A percentile compares a stretch with the other conserved stretches of the same genome.
Evolutionary conservation across 2,888 invertebrate species (phyloP).

Genomic region (Osedax frankpressi): DNA sequence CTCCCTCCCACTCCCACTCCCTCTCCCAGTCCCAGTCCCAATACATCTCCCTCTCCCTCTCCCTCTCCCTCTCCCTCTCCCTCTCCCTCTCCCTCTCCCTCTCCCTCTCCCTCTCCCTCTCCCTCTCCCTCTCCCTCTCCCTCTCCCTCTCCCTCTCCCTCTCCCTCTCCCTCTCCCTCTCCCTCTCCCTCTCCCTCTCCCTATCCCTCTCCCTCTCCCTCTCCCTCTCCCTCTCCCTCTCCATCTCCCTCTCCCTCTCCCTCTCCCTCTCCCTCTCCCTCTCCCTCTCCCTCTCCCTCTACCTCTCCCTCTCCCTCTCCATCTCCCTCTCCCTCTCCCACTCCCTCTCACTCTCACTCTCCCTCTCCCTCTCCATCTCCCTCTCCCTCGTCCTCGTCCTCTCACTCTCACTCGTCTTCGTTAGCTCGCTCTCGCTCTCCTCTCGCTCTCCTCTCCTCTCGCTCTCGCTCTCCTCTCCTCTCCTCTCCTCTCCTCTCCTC

Average conservation of each 20-base stretch:
- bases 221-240: background rate
- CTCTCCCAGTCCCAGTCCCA: background rate
- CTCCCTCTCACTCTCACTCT: background rate
- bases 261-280: background rate
- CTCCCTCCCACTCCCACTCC: background rate
- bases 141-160: background rate
- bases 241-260: background rate
- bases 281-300: background rate
- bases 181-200: background rate
- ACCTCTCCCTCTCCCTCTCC: too few relatives aligned
- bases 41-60: background rate
- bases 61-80: background rate
- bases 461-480: background rate
- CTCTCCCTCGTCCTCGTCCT: background rate
- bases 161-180: background rate
- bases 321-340: background rate
- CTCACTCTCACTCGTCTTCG: background rate
- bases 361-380: too few relatives aligned
- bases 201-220: background rate
- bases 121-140: background rate
- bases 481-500: too few relatives aligned
- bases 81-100: background rate
- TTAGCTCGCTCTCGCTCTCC: background rate
- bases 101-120: background rate
- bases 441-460: background rate